Evolutionary conservation across 2,888 invertebrate genomes (phyloP), one percentile per base, ranked within the genome.

Genomic region (Catonia carolina): DNA sequence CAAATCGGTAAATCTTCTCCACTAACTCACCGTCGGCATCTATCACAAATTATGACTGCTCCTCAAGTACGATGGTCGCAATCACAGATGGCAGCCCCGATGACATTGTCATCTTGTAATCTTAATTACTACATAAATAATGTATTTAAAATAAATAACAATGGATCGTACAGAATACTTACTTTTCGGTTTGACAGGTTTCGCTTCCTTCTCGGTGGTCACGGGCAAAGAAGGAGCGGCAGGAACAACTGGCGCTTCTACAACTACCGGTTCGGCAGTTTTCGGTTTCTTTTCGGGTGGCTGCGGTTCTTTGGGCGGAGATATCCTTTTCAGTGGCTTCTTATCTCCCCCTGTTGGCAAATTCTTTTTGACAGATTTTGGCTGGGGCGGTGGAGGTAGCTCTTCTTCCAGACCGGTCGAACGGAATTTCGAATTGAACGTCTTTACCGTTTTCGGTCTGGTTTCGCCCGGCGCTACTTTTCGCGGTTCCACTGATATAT

Each of bases 361-460:
- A 61, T 82, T 79, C 69, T 82, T 83, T 67, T 85, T 82, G 2
- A 81, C 71, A 1, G 80, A 76, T 47, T 60, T 59, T 51, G 82
- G 80, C 56, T 88, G 77, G 2, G 89, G 86, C 12, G 92, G 89
- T n/a, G 89, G 89, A 68, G 88, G 88, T 0, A 84, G 80, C 74
- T 89, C 90, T 71, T 93, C 92, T 69, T 89, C 89, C 53, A 94
- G 73, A 35, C 93, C 94, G 67, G 92, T 93, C 50, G 91, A 91
- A 63, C 95, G 82, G 76, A 94, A 92, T 74, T 90, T 92, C 1
- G 91, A 89, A 73, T 91, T 85, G 71, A 86, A 91, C 14, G 89
- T 87, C 79, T 94, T 95, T 1, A 93, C 94, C 36, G 94, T 94
- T 74, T 91, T 91, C 3, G 90, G 86, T 67, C 92, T 77, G 6